Base-by-base conservation (phyloP, 2,888 invertebrate genomes). In the Neoitamus cyanurus region DNA sequence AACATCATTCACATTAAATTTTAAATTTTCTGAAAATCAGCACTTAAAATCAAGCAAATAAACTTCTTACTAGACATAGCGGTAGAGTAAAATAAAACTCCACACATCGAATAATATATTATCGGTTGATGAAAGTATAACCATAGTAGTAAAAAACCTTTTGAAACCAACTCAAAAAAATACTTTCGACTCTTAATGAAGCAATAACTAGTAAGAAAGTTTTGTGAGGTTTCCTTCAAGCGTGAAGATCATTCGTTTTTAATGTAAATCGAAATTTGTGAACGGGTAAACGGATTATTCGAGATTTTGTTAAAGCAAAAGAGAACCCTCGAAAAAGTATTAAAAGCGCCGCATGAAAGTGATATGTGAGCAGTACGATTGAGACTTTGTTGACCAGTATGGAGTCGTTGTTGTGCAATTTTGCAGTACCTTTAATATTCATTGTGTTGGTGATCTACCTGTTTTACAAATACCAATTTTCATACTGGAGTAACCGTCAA, bases 401-500 rank as follows among this genome's bases (percentile, higher is more conserved):
- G 75, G 42, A 37, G 34, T 34, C 75, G 11, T 15, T 75, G 3
- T 25, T 68, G 30, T 68, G 20, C 9, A 68, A 34, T 25, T 68
- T 80, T 20, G 1, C 31, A 30, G 20, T 34, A 13, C 46, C 34
- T 4, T 48, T 30, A 13, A 9, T 82, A 5, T 13, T 36, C 9
- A n/a, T 42, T 6, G 46, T 30, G 15, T 20, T 42, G 1, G 28
- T 48, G 5, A 20, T 83, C 15, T 83, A 72, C 15, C 6, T 72
- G 0, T 42, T 28, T 46, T 83, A 42, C 15, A 83, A 72, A 25
- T 70, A 70, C 11, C 28, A 72, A 68, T 86, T 82, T 48, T 75
- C 83, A 25, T 87, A 84, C 83, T 87, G 86, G 85, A 3, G 36
- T 70, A 84, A 85, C 30, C 85, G 72, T 36, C 70, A 78, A n/a